phyloP scores from a whole-genome alignment of 2,113 vertebrate species.

The Arizona elegans region DNA sequence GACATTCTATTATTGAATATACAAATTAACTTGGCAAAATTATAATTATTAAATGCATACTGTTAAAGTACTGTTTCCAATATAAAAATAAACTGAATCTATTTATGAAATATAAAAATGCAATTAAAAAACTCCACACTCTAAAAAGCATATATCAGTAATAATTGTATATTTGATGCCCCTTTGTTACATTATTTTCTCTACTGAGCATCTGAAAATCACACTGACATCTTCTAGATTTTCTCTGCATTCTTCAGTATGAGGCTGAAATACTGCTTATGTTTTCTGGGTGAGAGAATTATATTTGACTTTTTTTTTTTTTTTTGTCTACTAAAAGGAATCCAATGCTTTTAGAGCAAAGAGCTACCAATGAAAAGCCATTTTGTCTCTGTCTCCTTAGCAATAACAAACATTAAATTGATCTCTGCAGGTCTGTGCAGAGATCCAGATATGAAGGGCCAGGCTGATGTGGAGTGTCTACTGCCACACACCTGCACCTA shows the following conservation, averaged over 20 bases:
- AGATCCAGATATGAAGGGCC: neutral
- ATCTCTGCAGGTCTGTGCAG: neutral
- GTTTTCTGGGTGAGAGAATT: neutral
- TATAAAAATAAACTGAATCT: neutral
- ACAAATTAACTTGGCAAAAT: neutral
- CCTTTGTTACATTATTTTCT: neutral
- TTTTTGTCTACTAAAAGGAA: neutral
- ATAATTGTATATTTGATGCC: neutral
- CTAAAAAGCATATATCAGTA: neutral
- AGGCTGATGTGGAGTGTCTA: neutral
- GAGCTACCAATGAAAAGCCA: neutral
- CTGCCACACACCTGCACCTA: neutral
- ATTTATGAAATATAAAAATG: neutral
- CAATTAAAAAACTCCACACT: neutral
- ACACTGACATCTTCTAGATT: neutral
- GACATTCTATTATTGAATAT: neutral
- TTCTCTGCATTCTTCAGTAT: neutral
- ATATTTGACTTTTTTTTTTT: neutral
- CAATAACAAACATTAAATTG: neutral
- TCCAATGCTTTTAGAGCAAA: neutral
- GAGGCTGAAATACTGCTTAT: neutral
- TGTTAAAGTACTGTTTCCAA: neutral
- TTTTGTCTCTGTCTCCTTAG: neutral
- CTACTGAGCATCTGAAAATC: neutral
- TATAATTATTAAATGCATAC: neutral